Evolutionary conservation across 2,888 invertebrate genomes (phyloP), one percentile per base, ranked within the genome.

Genomic region (Drosophila anceps): DNA sequence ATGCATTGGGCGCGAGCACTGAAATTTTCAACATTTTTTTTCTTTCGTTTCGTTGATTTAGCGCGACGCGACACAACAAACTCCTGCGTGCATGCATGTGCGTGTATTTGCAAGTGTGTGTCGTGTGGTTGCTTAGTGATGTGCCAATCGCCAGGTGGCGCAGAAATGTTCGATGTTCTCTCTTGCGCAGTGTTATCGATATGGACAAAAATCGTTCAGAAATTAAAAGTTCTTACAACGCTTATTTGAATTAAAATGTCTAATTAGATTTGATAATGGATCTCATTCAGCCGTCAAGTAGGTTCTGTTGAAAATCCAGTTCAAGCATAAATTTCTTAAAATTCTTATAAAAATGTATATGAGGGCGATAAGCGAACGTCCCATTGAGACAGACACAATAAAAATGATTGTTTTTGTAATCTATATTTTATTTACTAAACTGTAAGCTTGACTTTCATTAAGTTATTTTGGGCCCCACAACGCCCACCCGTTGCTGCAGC

Each of bases 391-490:
- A n/a, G n/a, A n/a, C n/a, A n/a, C 13, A 46, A 46, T 15, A 27
- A 7, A 46, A 44, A 27, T 24, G 4, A 4, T 5, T 43, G 15
- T 29, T 51, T 20, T 31, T 51, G 8, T 1, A 12, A 4, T 31
- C 5, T 20, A 20, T 20, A 33, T 51, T 20, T 35, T 15, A 24
- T 13, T 31, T n/a, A 7, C 7, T 18, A 12, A 12, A 24, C n/a
- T 15, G 10, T 39, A 46, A 57, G 54, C 9, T 35, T 44, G 10
- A 35, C 51, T 15, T 18, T 15, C 44, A 69, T 73, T 76, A 90
- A 10, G 91, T 91, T 39, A 91, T 73, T 76, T 84, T 90, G 18
- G 95, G 94, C 1, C 95, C 95, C 76, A 91, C 93, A 90, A 95
- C 95, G 76, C 92, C 93, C 24, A 94, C 92, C 78, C 93, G 93